Evolutionary conservation across 2,113 vertebrate species (phyloP), one percentile per base, ranked within the genome.

Genomic region (Pipra filicauda): DNA sequence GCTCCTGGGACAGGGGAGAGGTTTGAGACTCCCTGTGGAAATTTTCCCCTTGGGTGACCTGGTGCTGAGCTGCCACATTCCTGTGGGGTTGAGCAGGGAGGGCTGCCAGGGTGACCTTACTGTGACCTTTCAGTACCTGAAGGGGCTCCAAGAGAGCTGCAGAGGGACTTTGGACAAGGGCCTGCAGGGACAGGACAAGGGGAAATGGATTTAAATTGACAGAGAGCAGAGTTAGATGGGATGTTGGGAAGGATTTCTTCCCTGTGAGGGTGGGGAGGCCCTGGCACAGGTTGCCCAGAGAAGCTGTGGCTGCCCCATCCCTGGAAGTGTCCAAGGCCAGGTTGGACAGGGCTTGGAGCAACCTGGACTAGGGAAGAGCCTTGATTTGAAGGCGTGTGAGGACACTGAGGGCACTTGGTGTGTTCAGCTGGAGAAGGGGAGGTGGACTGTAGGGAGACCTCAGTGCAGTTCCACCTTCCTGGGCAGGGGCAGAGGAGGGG

Each of bases 21-120:
- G 24, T 70, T 77, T 35, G 52, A 17, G 23, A 11, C 0, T 1
- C 58, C 1, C 2, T 3, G 7, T 15, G 33, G 49, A 54, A 11
- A 12, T 22, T 2, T 10, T 39, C 4, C 33, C 26, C 0, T 3
- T 0, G 48, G 57, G 31, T 22, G 30, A 11, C 62, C 24, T 12
- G 26, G 28, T 21, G 49, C 35, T 33, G 43, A 43, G 41, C 57
- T 51, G 54, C 54, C 22, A 8, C 20, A 0, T 54, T 39, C 55
- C 28, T 16, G 27, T 1, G 2, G 1, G 1, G 20, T 0, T 15
- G 20, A 18, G 37, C 4, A 12, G 51, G 51, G 28, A 58, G 61
- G 4, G 52, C 58, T 49, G 51, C 52, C 52, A 14, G 54, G 16
- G 30, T 21, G 19, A 48, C 15, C 49, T 46, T 33, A 11, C 1